These are phyloP conservation scores for Hormaphis cornu DNA, from an alignment of 1,140 invertebrate species.

Conservation along the genomic window DNA sequence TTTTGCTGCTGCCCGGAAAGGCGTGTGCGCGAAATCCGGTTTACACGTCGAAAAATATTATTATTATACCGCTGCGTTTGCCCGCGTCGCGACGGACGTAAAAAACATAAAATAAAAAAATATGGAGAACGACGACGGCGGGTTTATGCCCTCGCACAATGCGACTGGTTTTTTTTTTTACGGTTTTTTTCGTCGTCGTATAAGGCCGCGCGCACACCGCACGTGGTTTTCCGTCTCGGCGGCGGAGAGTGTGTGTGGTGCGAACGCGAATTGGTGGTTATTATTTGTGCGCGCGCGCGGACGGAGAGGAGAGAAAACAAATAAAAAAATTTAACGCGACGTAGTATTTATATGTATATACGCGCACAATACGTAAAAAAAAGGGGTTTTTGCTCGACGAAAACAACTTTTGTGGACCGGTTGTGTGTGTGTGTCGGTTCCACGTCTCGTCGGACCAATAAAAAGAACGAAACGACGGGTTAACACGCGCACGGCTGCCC, in stretches of 20 bases:
- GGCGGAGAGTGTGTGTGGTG: too few species aligned
- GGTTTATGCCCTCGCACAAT: conserved; percentile 25
- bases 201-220: not conserved
- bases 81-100: too few species aligned
- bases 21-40: too few species aligned
- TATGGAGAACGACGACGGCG: conserved; percentile 26
- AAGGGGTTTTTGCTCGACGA: conserved; percentile 13
- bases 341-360: too few species aligned
- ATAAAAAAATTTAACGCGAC: conserved; percentile 23
- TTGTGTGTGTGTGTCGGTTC: conserved; percentile 21
- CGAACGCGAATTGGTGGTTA: not conserved
- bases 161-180: conserved; percentile 23
- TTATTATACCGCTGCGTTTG: too few species aligned
- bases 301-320: not conserved
- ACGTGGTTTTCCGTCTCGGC: not conserved
- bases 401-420: conserved; percentile 29
- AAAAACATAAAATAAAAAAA: not conserved
- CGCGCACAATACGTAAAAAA: too few species aligned
- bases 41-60: conserved; percentile 22
- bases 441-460: conserved; percentile 7
- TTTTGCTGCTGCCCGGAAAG: too few species aligned
- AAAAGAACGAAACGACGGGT: conserved; percentile 4
- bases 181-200: not conserved
- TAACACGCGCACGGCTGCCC: not conserved
- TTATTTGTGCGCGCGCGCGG: not conserved